Base-by-base conservation (phyloP, 2,888 invertebrate species). In the Latrodectus hesperus region DNA sequence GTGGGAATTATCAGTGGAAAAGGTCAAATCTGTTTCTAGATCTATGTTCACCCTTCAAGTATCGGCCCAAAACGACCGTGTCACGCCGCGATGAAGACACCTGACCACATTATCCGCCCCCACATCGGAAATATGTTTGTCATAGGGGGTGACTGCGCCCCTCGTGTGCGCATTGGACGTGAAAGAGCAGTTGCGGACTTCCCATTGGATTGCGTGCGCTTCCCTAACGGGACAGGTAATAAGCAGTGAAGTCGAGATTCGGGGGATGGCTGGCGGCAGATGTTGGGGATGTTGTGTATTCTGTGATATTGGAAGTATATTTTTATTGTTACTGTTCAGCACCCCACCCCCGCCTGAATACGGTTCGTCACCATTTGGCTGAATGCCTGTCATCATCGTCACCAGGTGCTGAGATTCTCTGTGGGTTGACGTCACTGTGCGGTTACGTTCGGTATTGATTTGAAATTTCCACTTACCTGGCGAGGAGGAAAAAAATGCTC, bases 61-160 rank as follows among this genome's bases (percentile, higher is more conserved):
- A 71, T 38, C 26, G 65, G 55, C 12, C 74, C 22, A 76, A 76
- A 88, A 53, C 74, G 83, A 72, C 51, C 74, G 55, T 80, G 88
- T 88, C 88, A 88, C 88, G 88, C 88, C 74, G 60, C 77, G 67
- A 22, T 88, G 88, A 88, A 83, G 88, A 84, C 88, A 88, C 88
- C 88, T 88, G 88, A 88, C 83, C 60, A 73, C 52, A 75, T 75
- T 71, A 68, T 64, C 70, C 80, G 53, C 84, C 65, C 75, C 74
- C 17, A 22, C 55, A n/a, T 73, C 55, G 67, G 78, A 78, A 84
- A 72, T 78, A 78, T 78, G 76, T 87, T 67, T 73, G 64, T 52
- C 72, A 17, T 38, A 22, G 26, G n/a, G 38, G 60, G 51, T 49
- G 55, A 52, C n/a, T 38, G 68, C 26, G 52, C 52, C 64, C 76